phyloP scores from a whole-genome alignment of 1,140 invertebrate genomes.

The Sogatella furcifera region DNA sequence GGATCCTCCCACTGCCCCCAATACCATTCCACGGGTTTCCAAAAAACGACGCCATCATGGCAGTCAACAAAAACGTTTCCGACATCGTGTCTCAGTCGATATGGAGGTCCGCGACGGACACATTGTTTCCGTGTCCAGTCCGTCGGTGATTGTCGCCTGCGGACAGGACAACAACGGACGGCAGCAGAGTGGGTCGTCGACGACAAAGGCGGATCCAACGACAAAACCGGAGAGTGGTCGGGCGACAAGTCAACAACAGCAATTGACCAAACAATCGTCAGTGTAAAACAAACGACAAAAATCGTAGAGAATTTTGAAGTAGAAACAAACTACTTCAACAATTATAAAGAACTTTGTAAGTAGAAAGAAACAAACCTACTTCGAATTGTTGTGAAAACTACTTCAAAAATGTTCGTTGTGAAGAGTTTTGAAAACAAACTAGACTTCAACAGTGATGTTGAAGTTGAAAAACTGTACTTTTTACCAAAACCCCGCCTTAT shows the following conservation, averaged over 20 bases:
- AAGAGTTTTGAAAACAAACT: too few relatives aligned
- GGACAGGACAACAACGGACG: not conserved
- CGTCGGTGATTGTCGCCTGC: slow-evolving; percentile 18
- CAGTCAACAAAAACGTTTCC: slow-evolving; percentile 5
- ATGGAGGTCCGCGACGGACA: slow-evolving; percentile 18
- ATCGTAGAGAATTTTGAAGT: too few relatives aligned
- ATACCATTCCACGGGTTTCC: slow-evolving; percentile 27
- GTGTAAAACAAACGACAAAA: slow-evolving; percentile 9
- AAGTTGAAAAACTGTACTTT: too few relatives aligned
- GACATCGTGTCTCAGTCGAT: slow-evolving; percentile 18
- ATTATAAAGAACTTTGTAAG: too few relatives aligned
- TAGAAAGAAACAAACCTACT: too few relatives aligned
- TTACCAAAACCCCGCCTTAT: too few relatives aligned
- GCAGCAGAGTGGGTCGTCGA: slow-evolving; percentile 10
- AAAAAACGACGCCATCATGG: slow-evolving; percentile 22
- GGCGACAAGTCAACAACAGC: slow-evolving; percentile 2
- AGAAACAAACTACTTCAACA: too few relatives aligned
- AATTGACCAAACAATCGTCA: slow-evolving; percentile 22
- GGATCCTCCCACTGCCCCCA: slow-evolving; percentile 22
- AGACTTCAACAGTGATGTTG: too few relatives aligned
- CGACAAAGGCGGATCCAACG: too few relatives aligned
- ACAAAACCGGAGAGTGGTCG: slow-evolving; percentile 5
- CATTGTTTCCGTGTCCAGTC: slow-evolving; percentile 19
- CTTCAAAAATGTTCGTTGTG: too few relatives aligned
- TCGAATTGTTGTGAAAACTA: too few relatives aligned